Conservation (phyloP, 2,888 invertebrate genomes). For the Tethea ocularis region DNA sequence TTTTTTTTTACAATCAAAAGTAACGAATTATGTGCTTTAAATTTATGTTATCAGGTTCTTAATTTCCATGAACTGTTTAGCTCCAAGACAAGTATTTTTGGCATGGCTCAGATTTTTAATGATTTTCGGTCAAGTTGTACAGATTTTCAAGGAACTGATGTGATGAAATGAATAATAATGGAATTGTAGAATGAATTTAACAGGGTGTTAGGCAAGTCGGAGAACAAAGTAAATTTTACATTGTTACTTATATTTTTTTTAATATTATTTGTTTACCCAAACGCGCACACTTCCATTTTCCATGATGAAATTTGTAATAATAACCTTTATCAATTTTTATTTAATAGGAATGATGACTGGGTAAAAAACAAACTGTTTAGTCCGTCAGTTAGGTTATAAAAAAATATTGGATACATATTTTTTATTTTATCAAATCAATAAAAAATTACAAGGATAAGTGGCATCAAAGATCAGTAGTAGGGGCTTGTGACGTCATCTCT, state of each 20-base stretch:
- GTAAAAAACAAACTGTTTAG: too few species aligned
- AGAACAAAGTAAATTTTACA: background rate
- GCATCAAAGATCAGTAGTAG: too few species aligned
- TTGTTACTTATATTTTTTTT: background rate
- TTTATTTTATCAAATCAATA: too few species aligned
- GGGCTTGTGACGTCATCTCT: too few species aligned
- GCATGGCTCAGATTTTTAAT: background rate
- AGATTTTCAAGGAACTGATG: background rate
- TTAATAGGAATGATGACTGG: too few species aligned
- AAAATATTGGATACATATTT: too few species aligned
- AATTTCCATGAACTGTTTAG: background rate
- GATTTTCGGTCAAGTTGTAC: background rate
- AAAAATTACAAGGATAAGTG: too few species aligned
- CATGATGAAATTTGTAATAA: background rate
- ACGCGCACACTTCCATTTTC: slow-evolving; percentile 4
- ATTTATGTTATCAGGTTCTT: background rate
- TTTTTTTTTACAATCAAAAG: too few species aligned
- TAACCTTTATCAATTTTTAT: background rate
- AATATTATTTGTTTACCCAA: background rate
- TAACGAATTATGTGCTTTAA: background rate
- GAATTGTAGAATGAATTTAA: slow-evolving; percentile 5
- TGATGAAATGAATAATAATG: background rate
- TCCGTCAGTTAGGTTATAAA: too few species aligned
- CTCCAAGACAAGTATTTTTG: too few species aligned
- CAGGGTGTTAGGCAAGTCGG: background rate